Percentiles rank a stretch among this genome's conserved stretches.
Evolutionary conservation across 2,888 invertebrate genomes (phyloP).

Genomic region (Thereva unica): DNA sequence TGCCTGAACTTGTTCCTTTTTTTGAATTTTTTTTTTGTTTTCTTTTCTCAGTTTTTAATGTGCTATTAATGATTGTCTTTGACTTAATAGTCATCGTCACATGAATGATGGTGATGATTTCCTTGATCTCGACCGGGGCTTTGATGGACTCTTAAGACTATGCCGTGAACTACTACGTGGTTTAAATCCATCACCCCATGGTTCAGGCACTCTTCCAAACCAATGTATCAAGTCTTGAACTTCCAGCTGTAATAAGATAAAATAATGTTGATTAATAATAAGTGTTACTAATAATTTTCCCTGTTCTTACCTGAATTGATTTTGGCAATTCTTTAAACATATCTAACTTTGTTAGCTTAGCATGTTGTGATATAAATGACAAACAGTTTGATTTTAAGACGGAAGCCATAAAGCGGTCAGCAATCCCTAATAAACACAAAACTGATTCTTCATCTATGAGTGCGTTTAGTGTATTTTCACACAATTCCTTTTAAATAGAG

Average conservation of each 20-base stretch:
- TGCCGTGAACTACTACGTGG: slow-evolving; percentile 45
- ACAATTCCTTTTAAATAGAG: slow-evolving; percentile 59
- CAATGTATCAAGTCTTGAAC: slow-evolving; percentile 55
- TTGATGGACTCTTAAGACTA: slow-evolving; percentile 53
- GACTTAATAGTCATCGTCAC: slow-evolving; percentile 46
- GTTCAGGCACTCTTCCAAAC: slow-evolving; percentile 55
- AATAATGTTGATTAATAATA: slow-evolving; percentile 5
- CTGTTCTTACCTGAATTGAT: slow-evolving; percentile 49
- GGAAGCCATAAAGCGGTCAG: slow-evolving; percentile 68
- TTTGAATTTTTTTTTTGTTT: background rate
- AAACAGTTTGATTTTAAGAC: slow-evolving; percentile 53
- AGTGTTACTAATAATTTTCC: too few relatives aligned
- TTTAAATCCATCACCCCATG: slow-evolving; percentile 51
- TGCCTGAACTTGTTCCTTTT: background rate
- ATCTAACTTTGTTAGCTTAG: slow-evolving; percentile 51
- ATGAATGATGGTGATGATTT: slow-evolving; percentile 55
- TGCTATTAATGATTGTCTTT: slow-evolving; percentile 36
- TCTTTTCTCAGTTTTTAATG: too few relatives aligned
- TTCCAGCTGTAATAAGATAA: slow-evolving; percentile 47
- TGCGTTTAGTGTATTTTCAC: slow-evolving; percentile 65
- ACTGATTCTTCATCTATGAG: slow-evolving; percentile 68
- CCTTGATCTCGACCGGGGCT: slow-evolving; percentile 51
- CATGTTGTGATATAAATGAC: slow-evolving; percentile 53
- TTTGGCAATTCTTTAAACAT: slow-evolving; percentile 53
- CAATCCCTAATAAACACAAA: slow-evolving; percentile 67